These are phyloP conservation scores for Alectura lathami DNA, from an alignment of 2,113 vertebrate species.

Conservation along the genomic window DNA sequence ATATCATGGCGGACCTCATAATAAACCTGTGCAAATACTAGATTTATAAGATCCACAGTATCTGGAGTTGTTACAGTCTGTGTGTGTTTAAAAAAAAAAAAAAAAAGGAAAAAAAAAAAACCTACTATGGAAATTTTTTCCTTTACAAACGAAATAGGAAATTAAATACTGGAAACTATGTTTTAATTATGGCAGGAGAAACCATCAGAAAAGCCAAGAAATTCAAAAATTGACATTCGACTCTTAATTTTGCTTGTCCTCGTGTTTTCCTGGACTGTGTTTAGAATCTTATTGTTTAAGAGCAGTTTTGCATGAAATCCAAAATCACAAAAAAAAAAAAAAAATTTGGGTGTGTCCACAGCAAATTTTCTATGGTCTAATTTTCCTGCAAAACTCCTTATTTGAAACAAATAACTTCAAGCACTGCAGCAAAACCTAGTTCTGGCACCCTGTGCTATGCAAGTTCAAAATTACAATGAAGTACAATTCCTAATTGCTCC, in stretches of 20 bases:
- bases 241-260: constrained; percentile 55
- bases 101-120: not conserved
- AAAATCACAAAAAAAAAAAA: constrained; percentile 50
- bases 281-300: constrained; percentile 69
- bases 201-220: constrained; percentile 64
- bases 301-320: constrained; percentile 73
- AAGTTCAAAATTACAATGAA: constrained; percentile 78
- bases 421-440: constrained; percentile 50
- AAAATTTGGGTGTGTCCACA: constrained; percentile 80
- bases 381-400: constrained; percentile 66
- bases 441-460: constrained; percentile 52
- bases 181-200: constrained; percentile 65
- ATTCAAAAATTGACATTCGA: constrained; percentile 61
- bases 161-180: constrained; percentile 76
- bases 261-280: constrained; percentile 64
- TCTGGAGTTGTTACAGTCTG: constrained; percentile 34
- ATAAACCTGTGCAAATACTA: constrained; percentile 70
- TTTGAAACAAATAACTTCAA: constrained; percentile 68
- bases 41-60: constrained; percentile 48
- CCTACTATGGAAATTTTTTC: constrained; percentile 51
- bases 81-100: not conserved
- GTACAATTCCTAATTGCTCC: constrained; percentile 78
- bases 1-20: constrained; percentile 73
- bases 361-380: constrained; percentile 70
- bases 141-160: constrained; percentile 70